phyloP scores from a whole-genome alignment of 2,797 vertebrate genomes.

The Tympanoctomys barrerae region DNA sequence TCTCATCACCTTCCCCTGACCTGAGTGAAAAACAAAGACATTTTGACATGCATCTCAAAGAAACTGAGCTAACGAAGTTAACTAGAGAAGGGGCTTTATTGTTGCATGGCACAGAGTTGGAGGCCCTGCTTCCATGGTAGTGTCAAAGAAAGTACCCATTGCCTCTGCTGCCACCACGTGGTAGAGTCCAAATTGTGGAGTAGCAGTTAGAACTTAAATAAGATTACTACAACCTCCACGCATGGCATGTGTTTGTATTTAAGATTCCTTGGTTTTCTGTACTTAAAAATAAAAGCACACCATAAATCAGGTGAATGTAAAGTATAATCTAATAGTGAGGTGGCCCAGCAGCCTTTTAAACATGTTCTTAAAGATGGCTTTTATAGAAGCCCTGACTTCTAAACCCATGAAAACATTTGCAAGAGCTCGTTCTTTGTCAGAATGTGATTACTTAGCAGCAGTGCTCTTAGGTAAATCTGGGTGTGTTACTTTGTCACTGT shows the following conservation, averaged over 20 bases:
- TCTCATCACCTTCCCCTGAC: background rate
- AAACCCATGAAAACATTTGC: background rate
- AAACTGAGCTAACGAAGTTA: background rate
- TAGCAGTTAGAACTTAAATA: constrained; percentile 13
- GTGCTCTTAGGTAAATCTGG: background rate
- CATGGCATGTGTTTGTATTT: background rate
- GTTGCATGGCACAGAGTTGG: background rate
- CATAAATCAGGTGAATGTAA: background rate
- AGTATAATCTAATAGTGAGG: background rate
- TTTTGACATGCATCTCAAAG: background rate
- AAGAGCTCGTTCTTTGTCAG: background rate
- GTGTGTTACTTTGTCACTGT: background rate
- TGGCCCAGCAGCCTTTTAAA: background rate
- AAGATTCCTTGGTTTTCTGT: background rate
- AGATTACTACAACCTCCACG: constrained; percentile 27
- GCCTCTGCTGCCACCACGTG: too few species aligned
- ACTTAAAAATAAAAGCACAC: constrained; percentile 16
- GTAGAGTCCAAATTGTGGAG: background rate
- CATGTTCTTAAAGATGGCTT: background rate
- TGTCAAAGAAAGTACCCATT: background rate
- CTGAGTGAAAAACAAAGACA: background rate
- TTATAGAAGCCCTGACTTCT: background rate
- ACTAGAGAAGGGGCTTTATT: background rate
- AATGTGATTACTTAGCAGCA: background rate
- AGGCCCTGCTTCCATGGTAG: background rate